A percentile compares a stretch with the other conserved stretches of the same genome.
phyloP scores from a whole-genome alignment of 2,113 vertebrate genomes.

The Thunnus maccoyii region DNA sequence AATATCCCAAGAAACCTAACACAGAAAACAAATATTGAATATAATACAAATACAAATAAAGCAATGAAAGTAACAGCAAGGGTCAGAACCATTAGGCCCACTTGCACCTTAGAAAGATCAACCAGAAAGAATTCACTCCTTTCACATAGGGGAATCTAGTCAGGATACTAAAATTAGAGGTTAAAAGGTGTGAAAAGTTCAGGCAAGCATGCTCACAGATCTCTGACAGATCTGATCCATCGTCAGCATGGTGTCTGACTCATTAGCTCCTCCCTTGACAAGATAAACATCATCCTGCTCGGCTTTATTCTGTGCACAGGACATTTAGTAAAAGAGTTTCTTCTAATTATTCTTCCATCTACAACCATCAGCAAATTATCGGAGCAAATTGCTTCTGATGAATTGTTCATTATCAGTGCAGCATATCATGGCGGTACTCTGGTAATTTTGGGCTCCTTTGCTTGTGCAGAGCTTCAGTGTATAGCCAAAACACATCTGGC shows the following conservation, averaged over 20 bases:
- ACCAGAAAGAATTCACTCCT: background rate
- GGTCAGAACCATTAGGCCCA: no score
- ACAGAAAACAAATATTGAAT: no score
- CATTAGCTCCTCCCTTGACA: background rate
- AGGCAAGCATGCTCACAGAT: background rate
- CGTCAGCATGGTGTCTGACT: background rate
- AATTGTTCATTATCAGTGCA: background rate
- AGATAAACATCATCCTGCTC: constrained; percentile 21
- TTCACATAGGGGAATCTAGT: background rate
- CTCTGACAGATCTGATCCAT: background rate
- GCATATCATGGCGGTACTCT: background rate
- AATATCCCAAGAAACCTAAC: no score
- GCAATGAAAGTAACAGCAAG: no score
- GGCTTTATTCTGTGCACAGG: background rate
- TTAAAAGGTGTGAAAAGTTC: background rate
- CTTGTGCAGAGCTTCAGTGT: constrained; percentile 7
- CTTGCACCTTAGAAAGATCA: background rate
- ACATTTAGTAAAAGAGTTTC: constrained; percentile 3
- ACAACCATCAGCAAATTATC: constrained; percentile 29
- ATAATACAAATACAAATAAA: no score
- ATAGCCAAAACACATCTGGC: constrained; percentile 48
- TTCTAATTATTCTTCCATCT: constrained; percentile 13
- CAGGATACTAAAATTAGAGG: background rate
- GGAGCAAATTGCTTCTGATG: constrained; percentile 35
- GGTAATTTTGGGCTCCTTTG: background rate